Conservation (phyloP, 1,140 invertebrate species). For the Plutomurus gul region DNA sequence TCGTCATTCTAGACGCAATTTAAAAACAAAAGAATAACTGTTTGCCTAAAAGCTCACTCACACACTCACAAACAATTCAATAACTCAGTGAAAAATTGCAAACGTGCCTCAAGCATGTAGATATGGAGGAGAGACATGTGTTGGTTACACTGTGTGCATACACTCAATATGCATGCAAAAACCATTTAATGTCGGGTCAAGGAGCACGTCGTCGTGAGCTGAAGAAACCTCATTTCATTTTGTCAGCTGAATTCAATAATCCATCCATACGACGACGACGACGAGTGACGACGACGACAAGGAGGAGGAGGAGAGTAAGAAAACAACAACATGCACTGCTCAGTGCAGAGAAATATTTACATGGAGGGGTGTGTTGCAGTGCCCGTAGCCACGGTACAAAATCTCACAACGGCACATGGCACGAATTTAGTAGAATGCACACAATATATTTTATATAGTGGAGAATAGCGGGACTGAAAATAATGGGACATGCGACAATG, state of each 20-base stretch:
- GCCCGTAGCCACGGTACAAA: no score
- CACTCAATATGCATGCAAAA: slow-evolving; percentile 8
- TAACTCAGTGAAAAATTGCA: slow-evolving; percentile 6
- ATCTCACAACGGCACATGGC: neutral
- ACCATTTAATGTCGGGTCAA: slow-evolving; percentile 30
- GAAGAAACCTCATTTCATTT: slow-evolving; percentile 28
- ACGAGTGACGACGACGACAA: no score
- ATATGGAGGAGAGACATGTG: neutral
- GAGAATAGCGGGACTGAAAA: neutral
- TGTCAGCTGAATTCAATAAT: slow-evolving; percentile 21
- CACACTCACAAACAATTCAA: no score
- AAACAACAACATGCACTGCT: no score
- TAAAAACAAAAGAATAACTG: slow-evolving; percentile 18
- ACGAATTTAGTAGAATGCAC: neutral
- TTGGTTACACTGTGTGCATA: neutral
- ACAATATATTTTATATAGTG: neutral
- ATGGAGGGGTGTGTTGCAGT: no score
- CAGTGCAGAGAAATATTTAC: no score
- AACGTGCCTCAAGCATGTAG: neutral
- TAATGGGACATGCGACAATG: neutral
- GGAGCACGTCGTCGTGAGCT: slow-evolving; percentile 31
- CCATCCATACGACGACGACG: no score
- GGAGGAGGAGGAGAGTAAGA: no score
- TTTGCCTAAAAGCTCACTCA: slow-evolving; percentile 1
- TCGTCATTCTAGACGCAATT: neutral